A percentile compares a stretch with the other conserved stretches of the same genome.
These are phyloP conservation scores for Pampus argenteus DNA, from an alignment of 2,797 vertebrate genomes.

Conservation along the genomic window DNA sequence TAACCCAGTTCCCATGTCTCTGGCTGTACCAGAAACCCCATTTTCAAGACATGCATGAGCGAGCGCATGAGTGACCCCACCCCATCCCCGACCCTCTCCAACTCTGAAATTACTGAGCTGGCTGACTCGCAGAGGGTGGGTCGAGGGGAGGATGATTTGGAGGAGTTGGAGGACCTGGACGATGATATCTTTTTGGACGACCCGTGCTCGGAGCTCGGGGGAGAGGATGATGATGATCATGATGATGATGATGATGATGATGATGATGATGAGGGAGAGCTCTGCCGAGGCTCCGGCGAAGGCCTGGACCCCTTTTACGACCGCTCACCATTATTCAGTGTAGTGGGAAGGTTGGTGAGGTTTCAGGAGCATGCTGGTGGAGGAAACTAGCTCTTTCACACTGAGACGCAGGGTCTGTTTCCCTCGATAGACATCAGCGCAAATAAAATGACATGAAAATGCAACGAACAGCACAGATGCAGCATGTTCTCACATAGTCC, in stretches of 20 bases:
- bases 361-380: constrained; percentile 95
- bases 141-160: constrained; percentile 88
- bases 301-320: constrained; percentile 99
- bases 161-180: constrained; percentile 86
- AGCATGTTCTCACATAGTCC: constrained; percentile 21
- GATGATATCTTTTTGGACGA: constrained; percentile 96
- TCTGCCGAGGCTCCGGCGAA: constrained; percentile 87
- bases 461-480: constrained; percentile 11
- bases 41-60: constrained; percentile 99
- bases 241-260: constrained; percentile 75
- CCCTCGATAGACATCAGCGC: constrained; percentile 22
- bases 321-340: constrained; percentile 99
- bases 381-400: constrained; percentile 99
- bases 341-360: constrained; percentile 99
- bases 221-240: constrained; percentile 81
- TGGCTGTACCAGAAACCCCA: constrained; percentile 97
- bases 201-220: constrained; percentile 87
- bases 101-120: constrained; percentile 97
- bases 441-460: constrained; percentile 4
- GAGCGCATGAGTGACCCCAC: constrained; percentile 98
- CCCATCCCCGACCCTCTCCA: constrained; percentile 98
- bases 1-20: constrained; percentile 96
- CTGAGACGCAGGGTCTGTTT: constrained; percentile 84
- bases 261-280: constrained; percentile 83
- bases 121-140: constrained; percentile 93